Evolutionary conservation across 2,888 invertebrate genomes (phyloP), one percentile per base, ranked within the genome.

Genomic region (Pristionchus maxplancki): DNA sequence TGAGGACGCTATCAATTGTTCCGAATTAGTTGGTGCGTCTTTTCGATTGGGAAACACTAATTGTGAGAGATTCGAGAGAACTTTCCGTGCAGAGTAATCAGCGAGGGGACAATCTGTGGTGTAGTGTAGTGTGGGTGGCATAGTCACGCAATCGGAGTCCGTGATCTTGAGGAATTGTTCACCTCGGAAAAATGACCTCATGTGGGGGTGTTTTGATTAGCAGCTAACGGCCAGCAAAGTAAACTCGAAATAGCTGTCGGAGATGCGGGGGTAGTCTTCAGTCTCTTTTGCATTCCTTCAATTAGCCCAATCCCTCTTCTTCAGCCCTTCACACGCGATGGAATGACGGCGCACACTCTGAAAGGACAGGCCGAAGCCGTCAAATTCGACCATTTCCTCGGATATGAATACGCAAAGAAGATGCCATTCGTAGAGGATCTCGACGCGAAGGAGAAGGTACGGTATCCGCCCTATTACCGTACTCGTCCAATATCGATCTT

Each of bases 371-470:
- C 62, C 15, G 78, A 88, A 50, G 17, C n/a, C 13, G 88, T 88
- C 28, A 88, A 89, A 71, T 90, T 92, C 84, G 92, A 92, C 82
- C 91, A 91, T 53, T 83, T 91, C 6, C 81, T 92, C 24, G 92
- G 91, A 0, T 90, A 85, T 31, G 91, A 91, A 82, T 92, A 91
- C 82, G 91, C 91, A 34, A 89, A 89, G 78, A 67, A 83, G 0
- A 91, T 89, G 86, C 92, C 92, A 5, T 91, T 91, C 53, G 89
- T 90, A 50, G 89, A 92, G 0, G 28, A 37, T 58, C 58, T 88
- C 11, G 24, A n/a, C 17, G 37, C 5, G 2, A 53, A 81, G 20
- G 88, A 88, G 24, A 78, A 81, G 81, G 88, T 88, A 40, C 34
- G 40, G 40, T 40, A 64, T 4, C 34, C 20, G 13, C 9, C 28